Conservation (phyloP, 2,888 invertebrate genomes). For the Lissonota sp. region DNA sequence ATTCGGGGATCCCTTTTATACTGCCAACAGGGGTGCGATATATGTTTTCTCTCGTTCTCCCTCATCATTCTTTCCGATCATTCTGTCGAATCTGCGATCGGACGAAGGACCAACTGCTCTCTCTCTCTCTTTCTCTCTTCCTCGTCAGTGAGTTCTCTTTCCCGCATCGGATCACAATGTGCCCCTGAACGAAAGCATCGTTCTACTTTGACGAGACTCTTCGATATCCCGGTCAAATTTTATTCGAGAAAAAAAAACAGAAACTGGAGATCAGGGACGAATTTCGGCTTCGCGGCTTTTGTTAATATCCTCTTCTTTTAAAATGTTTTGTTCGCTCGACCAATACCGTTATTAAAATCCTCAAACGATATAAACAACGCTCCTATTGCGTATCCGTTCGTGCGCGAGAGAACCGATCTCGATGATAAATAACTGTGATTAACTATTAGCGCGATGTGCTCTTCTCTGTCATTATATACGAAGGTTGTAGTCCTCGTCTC, state of each 20-base stretch:
- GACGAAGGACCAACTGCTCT: slow-evolving; percentile 45
- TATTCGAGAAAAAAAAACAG: not conserved
- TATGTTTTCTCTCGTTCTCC: not conserved
- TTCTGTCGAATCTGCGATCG: slow-evolving; percentile 29
- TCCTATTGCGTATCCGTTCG: not conserved
- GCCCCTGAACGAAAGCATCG: slow-evolving; percentile 24
- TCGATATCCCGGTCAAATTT: not conserved
- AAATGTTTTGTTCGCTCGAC: slow-evolving; percentile 13
- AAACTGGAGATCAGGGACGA: too few species aligned
- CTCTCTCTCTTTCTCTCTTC: slow-evolving; percentile 10
- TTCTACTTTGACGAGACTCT: slow-evolving; percentile 7
- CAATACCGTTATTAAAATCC: slow-evolving; percentile 32
- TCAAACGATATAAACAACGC: not conserved
- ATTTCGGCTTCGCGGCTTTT: not conserved
- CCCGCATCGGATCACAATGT: slow-evolving; percentile 39
- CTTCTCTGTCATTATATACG: slow-evolving; percentile 20
- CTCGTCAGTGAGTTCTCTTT: slow-evolving; percentile 7
- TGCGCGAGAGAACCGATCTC: slow-evolving; percentile 16
- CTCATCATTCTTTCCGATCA: slow-evolving; percentile 14
- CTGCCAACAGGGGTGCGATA: slow-evolving; percentile 33
- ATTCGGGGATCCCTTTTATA: slow-evolving; percentile 38
- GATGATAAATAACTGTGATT: slow-evolving; percentile 53
- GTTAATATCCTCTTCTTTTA: not conserved
- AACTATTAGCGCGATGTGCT: slow-evolving; percentile 39
- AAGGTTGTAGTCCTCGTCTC: not conserved